These are phyloP conservation scores for Smithornis capensis DNA, from an alignment of 2,113 vertebrate genomes.

Conservation along the genomic window DNA sequence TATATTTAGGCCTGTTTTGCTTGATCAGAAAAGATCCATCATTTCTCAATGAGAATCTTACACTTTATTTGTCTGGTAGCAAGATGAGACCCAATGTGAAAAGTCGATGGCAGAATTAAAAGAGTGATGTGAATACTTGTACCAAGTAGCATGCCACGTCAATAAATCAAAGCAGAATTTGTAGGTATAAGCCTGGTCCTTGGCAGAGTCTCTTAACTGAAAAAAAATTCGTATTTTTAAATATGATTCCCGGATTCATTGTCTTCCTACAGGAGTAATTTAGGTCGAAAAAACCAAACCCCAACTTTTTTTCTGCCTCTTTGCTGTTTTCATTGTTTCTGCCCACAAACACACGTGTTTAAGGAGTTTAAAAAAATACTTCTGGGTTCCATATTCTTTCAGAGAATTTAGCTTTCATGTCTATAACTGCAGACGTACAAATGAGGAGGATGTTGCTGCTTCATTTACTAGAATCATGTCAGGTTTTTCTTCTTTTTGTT, in stretches of 20 bases:
- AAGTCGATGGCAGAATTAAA: background rate
- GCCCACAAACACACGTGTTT: background rate
- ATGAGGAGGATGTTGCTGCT: background rate
- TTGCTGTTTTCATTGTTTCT: background rate
- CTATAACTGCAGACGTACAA: background rate
- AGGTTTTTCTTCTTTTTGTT: background rate
- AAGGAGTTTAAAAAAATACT: background rate
- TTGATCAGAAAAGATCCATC: background rate
- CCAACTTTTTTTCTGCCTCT: background rate
- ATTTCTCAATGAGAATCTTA: background rate
- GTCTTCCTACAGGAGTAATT: background rate
- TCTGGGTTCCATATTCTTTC: background rate
- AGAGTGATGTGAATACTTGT: background rate
- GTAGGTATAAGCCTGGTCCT: background rate
- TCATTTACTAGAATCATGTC: background rate
- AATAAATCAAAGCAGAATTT: background rate
- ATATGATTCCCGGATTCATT: background rate
- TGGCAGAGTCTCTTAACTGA: background rate
- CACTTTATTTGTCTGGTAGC: background rate
- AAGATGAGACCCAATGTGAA: background rate
- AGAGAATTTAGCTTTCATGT: background rate
- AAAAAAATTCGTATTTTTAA: background rate
- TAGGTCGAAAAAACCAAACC: accelerated
- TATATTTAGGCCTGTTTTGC: background rate
- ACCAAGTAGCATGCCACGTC: background rate